phyloP scores from a whole-genome alignment of 2,888 invertebrate genomes.

The Chrysolina americana region DNA sequence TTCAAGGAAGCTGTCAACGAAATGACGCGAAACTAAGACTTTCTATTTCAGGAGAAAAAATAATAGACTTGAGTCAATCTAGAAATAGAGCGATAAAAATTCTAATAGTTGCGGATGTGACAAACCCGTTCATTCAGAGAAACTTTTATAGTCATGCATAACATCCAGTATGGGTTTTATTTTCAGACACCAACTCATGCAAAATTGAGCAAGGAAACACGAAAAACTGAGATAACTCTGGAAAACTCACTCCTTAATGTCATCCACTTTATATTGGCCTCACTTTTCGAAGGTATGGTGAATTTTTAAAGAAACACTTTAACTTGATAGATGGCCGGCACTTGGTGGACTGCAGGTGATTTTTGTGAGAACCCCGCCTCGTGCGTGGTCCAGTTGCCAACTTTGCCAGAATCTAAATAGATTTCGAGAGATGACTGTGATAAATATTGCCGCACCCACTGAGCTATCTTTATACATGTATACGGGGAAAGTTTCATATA shows the following conservation, averaged over 20 bases:
- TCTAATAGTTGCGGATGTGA: no score
- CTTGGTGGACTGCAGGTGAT: slow-evolving; percentile 37
- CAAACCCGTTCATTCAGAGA: no score
- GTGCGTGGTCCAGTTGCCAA: slow-evolving; percentile 43
- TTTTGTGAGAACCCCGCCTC: slow-evolving; percentile 28
- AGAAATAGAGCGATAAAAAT: no score
- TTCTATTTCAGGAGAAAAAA: no score
- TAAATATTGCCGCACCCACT: slow-evolving; percentile 31
- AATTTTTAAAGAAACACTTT: slow-evolving; percentile 24
- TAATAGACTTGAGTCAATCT: no score
- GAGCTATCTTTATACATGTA: slow-evolving; percentile 35
- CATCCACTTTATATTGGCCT: slow-evolving; percentile 31
- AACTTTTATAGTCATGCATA: no score
- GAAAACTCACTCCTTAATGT: slow-evolving; percentile 26
- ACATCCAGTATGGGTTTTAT: no score
- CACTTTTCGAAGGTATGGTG: slow-evolving; percentile 34
- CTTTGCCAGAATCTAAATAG: slow-evolving; percentile 48
- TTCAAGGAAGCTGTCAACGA: no score
- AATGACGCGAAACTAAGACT: no score
- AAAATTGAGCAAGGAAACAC: not conserved
- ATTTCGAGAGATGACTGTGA: slow-evolving; percentile 38
- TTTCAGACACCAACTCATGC: not conserved
- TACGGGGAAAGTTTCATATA: not conserved
- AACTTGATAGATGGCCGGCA: slow-evolving; percentile 34
- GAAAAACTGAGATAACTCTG: not conserved